Base-by-base conservation (phyloP, 2,113 vertebrate species). In the Lepisosteus oculatus region DNA sequence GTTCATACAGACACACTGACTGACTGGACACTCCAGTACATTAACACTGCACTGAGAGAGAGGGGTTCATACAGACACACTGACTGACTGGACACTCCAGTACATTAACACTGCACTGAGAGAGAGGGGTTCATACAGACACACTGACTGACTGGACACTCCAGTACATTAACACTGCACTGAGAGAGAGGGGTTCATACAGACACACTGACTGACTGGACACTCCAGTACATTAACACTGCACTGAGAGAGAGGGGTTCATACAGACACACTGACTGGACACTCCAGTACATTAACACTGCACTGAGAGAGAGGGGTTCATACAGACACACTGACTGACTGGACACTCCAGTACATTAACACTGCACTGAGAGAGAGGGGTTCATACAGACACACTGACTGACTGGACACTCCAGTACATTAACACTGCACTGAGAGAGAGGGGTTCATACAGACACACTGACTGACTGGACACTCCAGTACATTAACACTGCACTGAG, bases 181-280 rank as follows among this genome's bases (percentile, higher is more conserved):
- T 56, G 41, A 41, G 8, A 14, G 67, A 68, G 9, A 42, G 17
- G 55, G 17, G 13, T 42, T 11, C 14, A 44, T 7, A 56, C 2
- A 41, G 41, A 59, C 3, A 43, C 17, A 63, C 8, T 41, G 51
- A 65, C 3, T 42, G 12, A n/a, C n/a, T n/a, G n/a, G 14, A 64
- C 12, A 64, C 55, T 41, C 13, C 17, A 59, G 47, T 29, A 29
- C 1, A 29, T 29, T 29, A 29, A 29, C 17, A 12, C 4, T 42
- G 42, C 29, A 9, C 64, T 0, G 9, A 51, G 11, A 11, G 17
- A 29, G 51, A 17, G 3, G 4, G 0, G 42, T 17, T 12, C 81
- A 86, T 89, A 51, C 47, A 47, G 65, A n/a, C 43, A 67, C 4
- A 17, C 43, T 15, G 13, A 61, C 59, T 6, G 6, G 17, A 13